Evolutionary conservation across 2,797 vertebrate species (phyloP).

Genomic region (Xenopus petersii): DNA sequence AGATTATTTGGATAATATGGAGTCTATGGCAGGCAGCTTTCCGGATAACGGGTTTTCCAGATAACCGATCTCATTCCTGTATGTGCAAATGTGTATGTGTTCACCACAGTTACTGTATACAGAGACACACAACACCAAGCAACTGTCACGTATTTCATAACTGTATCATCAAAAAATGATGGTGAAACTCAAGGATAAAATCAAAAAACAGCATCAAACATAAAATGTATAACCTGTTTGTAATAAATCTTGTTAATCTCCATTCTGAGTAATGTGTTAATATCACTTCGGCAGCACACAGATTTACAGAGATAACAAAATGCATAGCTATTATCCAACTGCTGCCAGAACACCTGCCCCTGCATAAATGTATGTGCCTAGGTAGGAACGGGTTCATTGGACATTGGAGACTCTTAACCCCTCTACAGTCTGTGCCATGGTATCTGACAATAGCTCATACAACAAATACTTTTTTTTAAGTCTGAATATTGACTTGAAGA

Average conservation of each 20-base stretch:
- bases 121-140: too few relatives aligned
- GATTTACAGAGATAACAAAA: conserved; percentile 4
- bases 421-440: conserved; percentile 6
- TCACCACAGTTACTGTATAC: too few relatives aligned
- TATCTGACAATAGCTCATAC: conserved; percentile 13
- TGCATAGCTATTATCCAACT: background rate
- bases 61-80: too few relatives aligned
- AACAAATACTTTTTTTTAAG: conserved; percentile 6
- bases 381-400: conserved; percentile 13
- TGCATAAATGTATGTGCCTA: background rate
- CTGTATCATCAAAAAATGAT: too few relatives aligned
- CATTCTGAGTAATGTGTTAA: background rate
- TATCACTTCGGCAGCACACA: background rate
- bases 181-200: too few relatives aligned
- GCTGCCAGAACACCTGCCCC: background rate
- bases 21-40: too few relatives aligned
- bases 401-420: conserved; percentile 14
- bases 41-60: too few relatives aligned
- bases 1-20: too few relatives aligned
- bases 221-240: background rate
- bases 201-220: too few relatives aligned
- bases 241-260: background rate
- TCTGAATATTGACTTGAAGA: conserved; percentile 26
- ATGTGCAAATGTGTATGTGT: too few relatives aligned
- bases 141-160: too few relatives aligned